These are phyloP conservation scores for Malthinus seriepunctatus DNA, from an alignment of 2,888 invertebrate genomes.

Conservation along the genomic window DNA sequence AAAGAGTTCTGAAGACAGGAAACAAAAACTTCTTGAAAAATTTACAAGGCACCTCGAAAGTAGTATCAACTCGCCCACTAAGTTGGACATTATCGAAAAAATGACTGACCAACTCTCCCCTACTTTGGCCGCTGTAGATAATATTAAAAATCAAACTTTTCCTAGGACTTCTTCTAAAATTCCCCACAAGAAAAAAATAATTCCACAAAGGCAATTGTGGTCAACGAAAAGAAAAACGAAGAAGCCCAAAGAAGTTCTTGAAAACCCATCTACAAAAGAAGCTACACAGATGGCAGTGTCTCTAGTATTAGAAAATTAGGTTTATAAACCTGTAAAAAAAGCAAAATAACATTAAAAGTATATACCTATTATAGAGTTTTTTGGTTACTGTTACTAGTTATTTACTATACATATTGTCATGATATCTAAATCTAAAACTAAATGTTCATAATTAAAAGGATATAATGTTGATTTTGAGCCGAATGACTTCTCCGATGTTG, in stretches of 20 bases:
- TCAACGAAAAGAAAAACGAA: neutral
- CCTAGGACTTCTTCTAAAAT: neutral
- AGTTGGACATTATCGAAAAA: neutral
- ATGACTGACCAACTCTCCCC: neutral
- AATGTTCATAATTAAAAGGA: no score
- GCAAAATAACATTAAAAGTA: no score
- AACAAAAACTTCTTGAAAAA: neutral
- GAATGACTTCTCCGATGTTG: no score
- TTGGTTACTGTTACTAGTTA: no score
- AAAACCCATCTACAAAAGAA: neutral
- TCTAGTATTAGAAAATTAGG: slow-evolving; percentile 8
- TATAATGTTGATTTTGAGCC: no score
- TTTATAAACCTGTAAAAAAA: no score
- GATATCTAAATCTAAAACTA: no score
- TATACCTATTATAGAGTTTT: no score
- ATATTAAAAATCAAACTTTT: neutral
- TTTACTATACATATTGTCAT: no score
- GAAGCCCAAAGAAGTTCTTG: neutral
- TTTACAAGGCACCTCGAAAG: neutral
- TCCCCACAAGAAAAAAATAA: neutral
- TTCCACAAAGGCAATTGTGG: neutral
- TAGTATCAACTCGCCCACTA: neutral
- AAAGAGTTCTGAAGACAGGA: neutral
- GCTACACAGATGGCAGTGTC: neutral
- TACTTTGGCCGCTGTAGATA: neutral